Conservation (phyloP, 64 coral and sea anemone genomes). For the Anthopleura sola region DNA sequence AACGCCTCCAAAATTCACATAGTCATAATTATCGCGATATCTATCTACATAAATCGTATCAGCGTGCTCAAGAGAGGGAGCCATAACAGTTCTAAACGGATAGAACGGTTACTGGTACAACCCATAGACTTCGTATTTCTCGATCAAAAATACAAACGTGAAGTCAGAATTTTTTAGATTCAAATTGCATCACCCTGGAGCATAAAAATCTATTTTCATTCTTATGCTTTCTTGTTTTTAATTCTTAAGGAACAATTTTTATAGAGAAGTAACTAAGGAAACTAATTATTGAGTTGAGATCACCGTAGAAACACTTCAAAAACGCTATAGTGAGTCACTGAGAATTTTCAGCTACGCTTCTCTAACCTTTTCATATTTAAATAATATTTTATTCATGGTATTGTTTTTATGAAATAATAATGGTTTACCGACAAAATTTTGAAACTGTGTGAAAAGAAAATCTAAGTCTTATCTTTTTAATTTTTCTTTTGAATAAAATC, state of each 20-base stretch:
- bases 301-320: constrained; percentile 26
- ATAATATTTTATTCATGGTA: neutral
- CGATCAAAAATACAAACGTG: neutral
- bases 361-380: neutral
- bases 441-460: too few relatives aligned
- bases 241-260: neutral
- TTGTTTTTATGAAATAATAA: neutral
- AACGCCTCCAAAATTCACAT: neutral
- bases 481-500: neutral
- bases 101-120: neutral
- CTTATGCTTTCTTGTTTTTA: neutral
- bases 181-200: neutral
- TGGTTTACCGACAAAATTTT: too few relatives aligned
- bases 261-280: neutral
- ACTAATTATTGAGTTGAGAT: neutral
- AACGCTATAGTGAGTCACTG: neutral
- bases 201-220: neutral
- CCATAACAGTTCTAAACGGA: neutral
- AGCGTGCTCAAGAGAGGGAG: neutral
- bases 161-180: neutral
- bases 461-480: neutral
- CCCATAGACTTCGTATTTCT: neutral
- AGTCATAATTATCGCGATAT: neutral
- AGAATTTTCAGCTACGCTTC: neutral
- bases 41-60: constrained; percentile 3